Base-by-base conservation (phyloP, 1,140 invertebrate genomes). In the Formica selysi region DNA sequence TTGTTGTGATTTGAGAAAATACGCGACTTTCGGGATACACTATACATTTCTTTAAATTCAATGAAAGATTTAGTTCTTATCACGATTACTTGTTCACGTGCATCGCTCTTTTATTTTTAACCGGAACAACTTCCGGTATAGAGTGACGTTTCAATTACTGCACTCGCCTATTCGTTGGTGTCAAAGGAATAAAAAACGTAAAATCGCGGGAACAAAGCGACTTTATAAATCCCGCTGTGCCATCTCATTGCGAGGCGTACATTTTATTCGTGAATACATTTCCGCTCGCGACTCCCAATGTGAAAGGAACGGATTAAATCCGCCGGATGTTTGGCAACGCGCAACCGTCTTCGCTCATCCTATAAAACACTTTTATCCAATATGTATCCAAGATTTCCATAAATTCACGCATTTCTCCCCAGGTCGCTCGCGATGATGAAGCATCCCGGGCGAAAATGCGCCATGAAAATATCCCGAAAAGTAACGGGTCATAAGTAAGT, bases 301-400 rank as follows among this genome's bases (percentile, higher is more conserved):
- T 76, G 64, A 68, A 41, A 57, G 48, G 64, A 73, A 44, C 67
- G 54, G 68, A 83, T 83, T 83, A 74, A 83, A 83, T 83, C 57
- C 68, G 57, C 41, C 38, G 79, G 29, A 83, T 83, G 68, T 83
- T 83, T 83, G 79, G 79, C 79, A 83, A 61, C 68, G 54, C 79
- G 54, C 79, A 61, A 74, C 79, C 68, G 54, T 41, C 64, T 13
- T 54, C 19, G 38, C 54, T 74, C 29, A 19, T 83, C 68, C 54
- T 57, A 73, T 83, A 61, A 73, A 83, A 83, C 79, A 83, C 68
- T 83, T 83, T 83, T 83, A 83, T 62, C 79, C 79, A 83, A 83
- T 83, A 83, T 71, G 38, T 74, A 83, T 83, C 38, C 79, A 83
- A 83, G 79, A 83, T 83, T 83, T 83, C 68, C 79, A 83, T 83